These are phyloP conservation scores for Epinephelus fuscoguttatus DNA, from an alignment of 2,113 vertebrate genomes.

Conservation along the genomic window DNA sequence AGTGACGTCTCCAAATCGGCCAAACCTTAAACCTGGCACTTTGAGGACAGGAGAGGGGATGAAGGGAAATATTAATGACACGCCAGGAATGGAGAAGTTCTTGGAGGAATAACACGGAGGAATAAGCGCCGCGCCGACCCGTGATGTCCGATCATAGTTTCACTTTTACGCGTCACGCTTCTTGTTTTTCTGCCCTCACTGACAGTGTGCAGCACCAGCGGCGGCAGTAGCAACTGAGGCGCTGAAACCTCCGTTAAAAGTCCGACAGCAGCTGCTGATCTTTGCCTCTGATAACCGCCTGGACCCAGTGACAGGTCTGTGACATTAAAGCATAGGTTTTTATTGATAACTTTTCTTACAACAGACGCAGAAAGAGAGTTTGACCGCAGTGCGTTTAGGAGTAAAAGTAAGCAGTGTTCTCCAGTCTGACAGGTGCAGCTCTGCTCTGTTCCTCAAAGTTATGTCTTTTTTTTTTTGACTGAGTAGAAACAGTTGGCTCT, in stretches of 20 bases:
- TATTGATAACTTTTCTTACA: not conserved
- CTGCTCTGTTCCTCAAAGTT: not conserved
- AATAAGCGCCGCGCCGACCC: not conserved
- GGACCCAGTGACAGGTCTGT: slow-evolving; percentile 33
- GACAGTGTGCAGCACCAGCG: not conserved
- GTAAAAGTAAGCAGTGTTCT: not conserved
- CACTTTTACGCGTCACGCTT: slow-evolving; percentile 23
- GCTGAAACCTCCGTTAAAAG: not conserved
- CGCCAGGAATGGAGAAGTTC: slow-evolving; percentile 17
- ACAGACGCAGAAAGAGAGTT: not conserved
- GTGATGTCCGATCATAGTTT: not conserved
- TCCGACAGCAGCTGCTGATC: slow-evolving; percentile 3
- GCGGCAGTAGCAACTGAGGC: not conserved
- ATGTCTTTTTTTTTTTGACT: not conserved
- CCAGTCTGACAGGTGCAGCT: slow-evolving; percentile 20
- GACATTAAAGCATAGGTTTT: not conserved
- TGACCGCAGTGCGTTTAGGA: not conserved
- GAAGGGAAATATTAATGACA: slow-evolving; percentile 9
- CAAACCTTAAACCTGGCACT: slow-evolving; percentile 50
- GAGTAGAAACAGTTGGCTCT: not conserved
- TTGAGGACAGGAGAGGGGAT: not conserved
- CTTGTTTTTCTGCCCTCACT: not conserved
- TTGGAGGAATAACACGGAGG: slow-evolving; percentile 25
- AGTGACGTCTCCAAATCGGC: slow-evolving; percentile 59
- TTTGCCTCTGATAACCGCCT: not conserved